Percentiles rank a stretch among this genome's conserved stretches.
These are phyloP conservation scores for Acronicta alni DNA, from an alignment of 2,888 invertebrate species.

Conservation along the genomic window DNA sequence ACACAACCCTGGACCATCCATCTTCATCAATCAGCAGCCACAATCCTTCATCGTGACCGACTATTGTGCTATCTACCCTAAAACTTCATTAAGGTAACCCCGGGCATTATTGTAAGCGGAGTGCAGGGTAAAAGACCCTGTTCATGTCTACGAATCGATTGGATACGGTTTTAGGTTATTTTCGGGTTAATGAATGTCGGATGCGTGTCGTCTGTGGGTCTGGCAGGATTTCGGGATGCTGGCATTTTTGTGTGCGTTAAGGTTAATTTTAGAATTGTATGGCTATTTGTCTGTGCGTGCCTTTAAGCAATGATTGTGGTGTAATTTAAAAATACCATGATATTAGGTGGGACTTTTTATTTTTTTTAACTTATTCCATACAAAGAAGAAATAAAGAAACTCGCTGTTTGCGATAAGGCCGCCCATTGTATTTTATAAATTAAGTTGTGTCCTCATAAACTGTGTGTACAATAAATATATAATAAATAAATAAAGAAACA, in stretches of 20 bases:
- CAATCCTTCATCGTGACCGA: constrained; percentile 57
- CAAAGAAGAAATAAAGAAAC: too few relatives aligned
- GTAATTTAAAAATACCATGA: background rate
- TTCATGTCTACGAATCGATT: constrained; percentile 59
- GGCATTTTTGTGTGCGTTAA: constrained; percentile 21
- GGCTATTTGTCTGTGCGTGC: constrained; percentile 8
- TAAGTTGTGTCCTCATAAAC: too few relatives aligned
- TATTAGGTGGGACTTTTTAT: background rate
- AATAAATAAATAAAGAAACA: too few relatives aligned
- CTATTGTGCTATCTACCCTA: constrained; percentile 60
- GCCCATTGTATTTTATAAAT: too few relatives aligned
- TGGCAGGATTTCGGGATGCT: constrained; percentile 47
- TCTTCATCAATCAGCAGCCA: constrained; percentile 67
- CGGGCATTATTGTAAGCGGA: constrained; percentile 25
- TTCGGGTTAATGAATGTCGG: constrained; percentile 45
- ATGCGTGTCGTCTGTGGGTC: constrained; percentile 59
- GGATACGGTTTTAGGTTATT: constrained; percentile 46
- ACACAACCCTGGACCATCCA: constrained; percentile 45
- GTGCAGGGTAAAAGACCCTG: constrained; percentile 50
- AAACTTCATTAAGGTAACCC: constrained; percentile 60
- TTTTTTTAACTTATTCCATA: too few relatives aligned
- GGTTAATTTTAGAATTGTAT: constrained; percentile 12
- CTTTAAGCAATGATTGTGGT: constrained; percentile 28
- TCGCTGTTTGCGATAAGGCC: too few relatives aligned
- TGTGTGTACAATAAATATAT: too few relatives aligned